Evolutionary conservation across 2,888 invertebrate species (phyloP), one percentile per base, ranked within the genome.

Genomic region (Melanophora roralis): DNA sequence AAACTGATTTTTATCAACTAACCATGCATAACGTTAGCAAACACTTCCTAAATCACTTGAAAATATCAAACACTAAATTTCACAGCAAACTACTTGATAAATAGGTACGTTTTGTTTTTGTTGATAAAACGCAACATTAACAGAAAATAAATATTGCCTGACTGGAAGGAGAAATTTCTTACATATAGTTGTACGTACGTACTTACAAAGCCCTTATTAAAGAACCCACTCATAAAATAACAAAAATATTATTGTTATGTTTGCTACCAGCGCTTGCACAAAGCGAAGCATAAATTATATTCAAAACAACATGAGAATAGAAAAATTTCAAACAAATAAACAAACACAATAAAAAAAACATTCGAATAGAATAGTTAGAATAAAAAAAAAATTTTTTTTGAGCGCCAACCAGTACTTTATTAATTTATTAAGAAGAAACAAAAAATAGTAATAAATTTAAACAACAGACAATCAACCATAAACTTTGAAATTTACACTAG

Each of bases 1-100:
- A 83, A 84, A 84, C 84, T 84, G 87, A 87, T 87, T 87, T 86
- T 84, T 87, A 87, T 87, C 87, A 86, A 86, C 87, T 87, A 87
- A 86, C 87, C 88, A 87, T 87, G 87, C 87, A 86, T 86, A 86
- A 86, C 86, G 84, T 84, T 85, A 84, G 85, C 86, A 87, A 87
- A 87, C 88, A 87, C 87, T 87, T 87, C 86, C 88, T 87, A 87
- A 87, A 87, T 87, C 87, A 87, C 86, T 86, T 84, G 84, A 83
- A 78, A 67, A 62, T n/a, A 51, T 21, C 32, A 27, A 60, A 21
- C 49, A 43, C 47, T 38, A 64, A 49, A 11, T 38, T 12, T 12
- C 6, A 16, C 14, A 16, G 11, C 45, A 45, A 11, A 11, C 43
- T 45, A 64, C 43, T 76, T 72, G 75, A 67, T 62, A 76, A 55